These are phyloP conservation scores for Plumapathes pennacea DNA, from an alignment of 92 coral and sea anemone species.

Conservation along the genomic window DNA sequence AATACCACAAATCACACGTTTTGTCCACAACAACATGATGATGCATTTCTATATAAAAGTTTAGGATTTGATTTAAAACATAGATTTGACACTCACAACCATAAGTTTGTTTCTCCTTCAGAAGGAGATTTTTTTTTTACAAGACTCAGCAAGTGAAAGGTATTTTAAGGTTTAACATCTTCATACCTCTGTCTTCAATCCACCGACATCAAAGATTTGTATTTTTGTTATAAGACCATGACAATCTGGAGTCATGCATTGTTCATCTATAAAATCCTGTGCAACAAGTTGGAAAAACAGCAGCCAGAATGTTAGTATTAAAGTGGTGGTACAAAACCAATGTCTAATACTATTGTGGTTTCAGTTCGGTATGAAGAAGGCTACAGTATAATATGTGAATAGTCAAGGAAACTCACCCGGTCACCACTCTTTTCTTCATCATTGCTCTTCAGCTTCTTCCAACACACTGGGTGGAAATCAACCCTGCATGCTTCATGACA, in stretches of 20 bases:
- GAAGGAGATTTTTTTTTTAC: no score
- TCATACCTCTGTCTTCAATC: slow-evolving; percentile 89
- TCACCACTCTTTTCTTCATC: slow-evolving; percentile 78
- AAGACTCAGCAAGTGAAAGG: no score
- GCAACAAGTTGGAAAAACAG: background rate
- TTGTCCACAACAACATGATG: no score
- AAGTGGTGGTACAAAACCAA: background rate
- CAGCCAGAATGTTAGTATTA: background rate
- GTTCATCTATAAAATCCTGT: slow-evolving; percentile 89
- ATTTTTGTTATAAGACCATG: slow-evolving; percentile 58
- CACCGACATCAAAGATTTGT: slow-evolving; percentile 77
- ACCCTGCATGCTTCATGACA: slow-evolving; percentile 82
- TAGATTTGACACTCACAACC: no score
- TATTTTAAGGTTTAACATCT: no score
- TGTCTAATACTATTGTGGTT: no score
- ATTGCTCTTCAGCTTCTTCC: slow-evolving; percentile 78
- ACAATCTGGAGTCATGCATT: slow-evolving; percentile 90
- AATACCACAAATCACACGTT: no score
- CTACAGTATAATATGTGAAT: background rate
- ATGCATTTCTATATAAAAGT: no score
- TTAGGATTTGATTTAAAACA: no score
- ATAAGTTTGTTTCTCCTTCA: no score
- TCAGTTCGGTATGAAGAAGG: no score
- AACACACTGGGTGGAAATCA: slow-evolving; percentile 88
- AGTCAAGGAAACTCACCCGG: slow-evolving; percentile 50